phyloP scores from a whole-genome alignment of 92 coral and sea anemone species.

The Chrysogorgia sp. region DNA sequence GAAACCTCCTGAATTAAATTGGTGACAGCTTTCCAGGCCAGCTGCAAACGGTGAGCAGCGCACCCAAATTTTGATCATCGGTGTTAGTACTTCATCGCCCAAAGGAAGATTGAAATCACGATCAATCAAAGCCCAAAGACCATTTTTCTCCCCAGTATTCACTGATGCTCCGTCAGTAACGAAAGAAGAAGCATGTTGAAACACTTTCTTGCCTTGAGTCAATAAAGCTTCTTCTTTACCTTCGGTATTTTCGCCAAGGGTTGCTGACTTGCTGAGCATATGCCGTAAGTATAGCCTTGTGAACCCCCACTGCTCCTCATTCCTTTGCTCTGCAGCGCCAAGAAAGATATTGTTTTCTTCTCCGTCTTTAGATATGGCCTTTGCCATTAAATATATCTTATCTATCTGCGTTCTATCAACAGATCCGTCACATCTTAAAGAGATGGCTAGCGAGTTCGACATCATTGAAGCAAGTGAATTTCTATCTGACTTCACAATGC shows the following conservation, averaged over 20 bases:
- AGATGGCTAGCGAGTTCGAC: constrained; percentile 27
- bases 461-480: constrained; percentile 35
- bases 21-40: constrained; percentile 32
- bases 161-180: constrained; percentile 15
- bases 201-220: constrained; percentile 28
- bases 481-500: constrained; percentile 38
- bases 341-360: constrained; percentile 32
- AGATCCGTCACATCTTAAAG: constrained; percentile 36
- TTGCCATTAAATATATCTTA: constrained; percentile 38
- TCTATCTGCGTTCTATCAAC: constrained; percentile 40
- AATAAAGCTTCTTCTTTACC: constrained; percentile 31
- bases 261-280: constrained; percentile 33
- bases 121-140: constrained; percentile 34
- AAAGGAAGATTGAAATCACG: constrained; percentile 24
- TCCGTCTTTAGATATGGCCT: constrained; percentile 30
- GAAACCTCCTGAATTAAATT: constrained; percentile 7
- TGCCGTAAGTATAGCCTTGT: constrained; percentile 27
- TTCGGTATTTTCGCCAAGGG: constrained; percentile 39
- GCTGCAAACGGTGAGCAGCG: constrained; percentile 26
- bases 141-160: constrained; percentile 34
- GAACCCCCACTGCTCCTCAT: constrained; percentile 30
- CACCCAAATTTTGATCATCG: constrained; percentile 33
- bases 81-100: constrained; percentile 21
- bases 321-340: constrained; percentile 29
- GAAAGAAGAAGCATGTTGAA: constrained; percentile 34